These are phyloP conservation scores for Apis florea DNA, from an alignment of 1,140 invertebrate genomes.

Conservation along the genomic window DNA sequence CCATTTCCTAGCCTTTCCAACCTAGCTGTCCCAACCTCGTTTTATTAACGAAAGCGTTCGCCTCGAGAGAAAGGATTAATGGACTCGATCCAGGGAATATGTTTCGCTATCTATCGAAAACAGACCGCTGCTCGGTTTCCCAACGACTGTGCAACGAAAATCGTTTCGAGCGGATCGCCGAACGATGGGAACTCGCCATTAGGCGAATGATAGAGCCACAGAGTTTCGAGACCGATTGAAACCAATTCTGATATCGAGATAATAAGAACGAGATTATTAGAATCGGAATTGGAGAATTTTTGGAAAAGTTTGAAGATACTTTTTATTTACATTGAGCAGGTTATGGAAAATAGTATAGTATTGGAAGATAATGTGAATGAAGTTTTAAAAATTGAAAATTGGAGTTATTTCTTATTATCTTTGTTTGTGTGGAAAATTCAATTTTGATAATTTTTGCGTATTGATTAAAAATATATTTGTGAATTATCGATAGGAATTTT, in stretches of 20 bases:
- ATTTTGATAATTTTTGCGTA: too few relatives aligned
- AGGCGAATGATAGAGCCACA: neutral
- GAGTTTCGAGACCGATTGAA: neutral
- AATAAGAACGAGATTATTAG: too few relatives aligned
- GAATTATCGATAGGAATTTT: too few relatives aligned
- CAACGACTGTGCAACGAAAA: neutral
- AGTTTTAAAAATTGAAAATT: too few relatives aligned
- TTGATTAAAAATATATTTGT: too few relatives aligned
- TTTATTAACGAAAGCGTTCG: constrained; percentile 1
- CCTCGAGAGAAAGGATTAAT: constrained; percentile 1
- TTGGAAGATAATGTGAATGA: too few relatives aligned
- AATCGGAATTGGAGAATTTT: too few relatives aligned
- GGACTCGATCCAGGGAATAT: neutral
- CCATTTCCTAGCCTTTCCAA: neutral
- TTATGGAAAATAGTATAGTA: too few relatives aligned
- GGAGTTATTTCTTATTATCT: too few relatives aligned
- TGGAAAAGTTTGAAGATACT: too few relatives aligned
- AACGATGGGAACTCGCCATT: neutral
- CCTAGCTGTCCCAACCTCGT: neutral
- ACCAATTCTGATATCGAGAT: neutral
- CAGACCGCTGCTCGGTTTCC: neutral
- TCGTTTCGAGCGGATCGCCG: neutral
- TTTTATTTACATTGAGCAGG: too few relatives aligned
- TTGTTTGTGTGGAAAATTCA: too few relatives aligned
- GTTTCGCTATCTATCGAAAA: constrained; percentile 16